phyloP scores from a whole-genome alignment of 2,797 vertebrate species.

The Lithobates sylvaticus region DNA sequence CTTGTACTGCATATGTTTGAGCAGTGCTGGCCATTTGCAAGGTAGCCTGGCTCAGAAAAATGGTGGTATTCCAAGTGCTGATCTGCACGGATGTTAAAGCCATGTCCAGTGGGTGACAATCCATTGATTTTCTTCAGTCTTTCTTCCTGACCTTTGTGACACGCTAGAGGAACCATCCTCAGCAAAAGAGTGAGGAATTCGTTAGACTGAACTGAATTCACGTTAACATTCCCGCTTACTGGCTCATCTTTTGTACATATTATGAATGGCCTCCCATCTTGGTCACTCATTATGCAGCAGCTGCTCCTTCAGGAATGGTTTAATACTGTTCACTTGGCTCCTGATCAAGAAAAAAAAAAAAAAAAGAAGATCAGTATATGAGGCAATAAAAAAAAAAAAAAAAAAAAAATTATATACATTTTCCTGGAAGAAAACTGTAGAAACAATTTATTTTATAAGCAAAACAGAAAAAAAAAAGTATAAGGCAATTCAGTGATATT shows the following conservation, averaged over 20 bases:
- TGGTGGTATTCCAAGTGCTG: conserved; percentile 74
- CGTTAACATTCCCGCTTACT: conserved; percentile 80
- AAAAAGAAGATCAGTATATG: neutral
- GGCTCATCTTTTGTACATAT: conserved; percentile 65
- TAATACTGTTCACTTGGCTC: conserved; percentile 4
- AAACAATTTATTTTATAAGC: too few species aligned
- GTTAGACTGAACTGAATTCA: conserved; percentile 83
- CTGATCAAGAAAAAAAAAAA: conserved; percentile 1
- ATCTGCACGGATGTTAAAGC: conserved; percentile 70
- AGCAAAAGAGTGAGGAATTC: conserved; percentile 83
- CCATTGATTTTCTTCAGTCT: conserved; percentile 85
- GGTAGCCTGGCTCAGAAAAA: conserved; percentile 76
- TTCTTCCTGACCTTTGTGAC: conserved; percentile 90
- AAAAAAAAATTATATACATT: neutral
- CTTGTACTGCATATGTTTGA: conserved; percentile 71
- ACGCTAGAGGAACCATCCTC: conserved; percentile 92
- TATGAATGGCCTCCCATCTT: neutral
- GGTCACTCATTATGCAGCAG: conserved; percentile 34
- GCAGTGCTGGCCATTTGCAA: conserved; percentile 69
- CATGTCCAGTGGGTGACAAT: conserved; percentile 73
- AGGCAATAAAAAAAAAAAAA: neutral
- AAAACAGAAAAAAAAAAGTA: too few species aligned
- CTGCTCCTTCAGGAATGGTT: conserved; percentile 1
- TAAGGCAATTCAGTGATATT: too few species aligned
- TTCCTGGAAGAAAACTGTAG: too few species aligned